A percentile compares a stretch with the other conserved stretches of the same genome.
Conservation (phyloP, 2,113 vertebrate genomes). For the Nerophis lumbriciformis region DNA sequence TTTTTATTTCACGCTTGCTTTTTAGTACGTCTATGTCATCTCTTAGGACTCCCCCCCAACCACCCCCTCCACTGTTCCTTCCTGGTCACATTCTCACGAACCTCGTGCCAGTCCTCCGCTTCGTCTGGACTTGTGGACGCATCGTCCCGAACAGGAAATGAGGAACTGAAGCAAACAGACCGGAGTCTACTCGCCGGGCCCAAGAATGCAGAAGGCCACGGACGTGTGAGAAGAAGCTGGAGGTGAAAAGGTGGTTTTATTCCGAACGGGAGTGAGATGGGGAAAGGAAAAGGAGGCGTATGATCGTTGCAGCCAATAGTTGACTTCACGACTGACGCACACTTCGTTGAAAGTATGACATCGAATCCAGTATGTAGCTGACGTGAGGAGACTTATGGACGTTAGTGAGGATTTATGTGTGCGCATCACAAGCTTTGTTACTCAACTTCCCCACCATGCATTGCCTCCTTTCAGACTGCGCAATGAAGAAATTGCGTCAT, state of each 20-base stretch:
- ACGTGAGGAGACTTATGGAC: no score
- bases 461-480: no score
- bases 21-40: constrained; percentile 15
- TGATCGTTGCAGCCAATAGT: constrained; percentile 25
- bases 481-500: no score
- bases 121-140: constrained; percentile 58
- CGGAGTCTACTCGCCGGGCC: constrained; percentile 35
- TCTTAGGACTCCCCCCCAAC: constrained; percentile 6
- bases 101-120: constrained; percentile 16
- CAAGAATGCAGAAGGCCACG: constrained; percentile 33
- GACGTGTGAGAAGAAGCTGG: constrained; percentile 36
- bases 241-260: constrained; percentile 31
- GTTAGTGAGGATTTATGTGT: no score
- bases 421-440: no score
- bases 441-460: no score
- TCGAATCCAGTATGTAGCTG: no score
- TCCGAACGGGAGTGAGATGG: constrained; percentile 10
- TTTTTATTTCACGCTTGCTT: constrained; percentile 8
- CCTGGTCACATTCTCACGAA: constrained; percentile 16
- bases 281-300: constrained; percentile 5
- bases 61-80: constrained; percentile 3
- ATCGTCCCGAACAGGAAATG: constrained; percentile 76
- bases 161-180: constrained; percentile 65
- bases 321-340: neutral
- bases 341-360: no score